Evolutionary conservation across 92 coral and sea anemone genomes (phyloP).

Genomic region (Epizoanthus illoricatus): DNA sequence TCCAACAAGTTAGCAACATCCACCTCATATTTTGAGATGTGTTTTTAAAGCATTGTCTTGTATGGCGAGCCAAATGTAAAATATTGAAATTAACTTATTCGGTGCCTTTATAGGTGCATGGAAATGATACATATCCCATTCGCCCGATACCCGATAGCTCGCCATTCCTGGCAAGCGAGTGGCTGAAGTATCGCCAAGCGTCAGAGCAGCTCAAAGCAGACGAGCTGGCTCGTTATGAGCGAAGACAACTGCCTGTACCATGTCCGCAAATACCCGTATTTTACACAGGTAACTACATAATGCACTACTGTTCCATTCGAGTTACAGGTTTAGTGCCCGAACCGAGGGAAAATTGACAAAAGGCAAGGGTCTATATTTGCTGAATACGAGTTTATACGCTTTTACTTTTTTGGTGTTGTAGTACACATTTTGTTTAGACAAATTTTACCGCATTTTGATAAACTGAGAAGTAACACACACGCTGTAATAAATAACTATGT

Average conservation of each 20-base stretch:
- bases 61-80: not conserved
- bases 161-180: constrained; percentile 61
- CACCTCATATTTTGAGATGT: too few relatives aligned
- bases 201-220: constrained; percentile 51
- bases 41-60: too few relatives aligned
- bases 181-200: constrained; percentile 70
- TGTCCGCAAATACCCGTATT: constrained; percentile 73
- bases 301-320: not conserved
- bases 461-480: too few relatives aligned
- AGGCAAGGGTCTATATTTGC: too few relatives aligned
- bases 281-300: constrained; percentile 58
- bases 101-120: constrained; percentile 48
- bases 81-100: not conserved
- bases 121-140: constrained; percentile 45
- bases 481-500: too few relatives aligned
- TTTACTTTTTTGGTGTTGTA: too few relatives aligned
- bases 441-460: too few relatives aligned
- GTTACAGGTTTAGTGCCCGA: not conserved
- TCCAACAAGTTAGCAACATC: too few relatives aligned
- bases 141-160: constrained; percentile 52
- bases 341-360: not conserved
- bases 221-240: constrained; percentile 58
- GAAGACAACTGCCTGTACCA: constrained; percentile 43
- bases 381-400: too few relatives aligned
- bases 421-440: too few relatives aligned